phyloP scores from a whole-genome alignment of 2,888 invertebrate genomes.

The Lepidonotus clava region DNA sequence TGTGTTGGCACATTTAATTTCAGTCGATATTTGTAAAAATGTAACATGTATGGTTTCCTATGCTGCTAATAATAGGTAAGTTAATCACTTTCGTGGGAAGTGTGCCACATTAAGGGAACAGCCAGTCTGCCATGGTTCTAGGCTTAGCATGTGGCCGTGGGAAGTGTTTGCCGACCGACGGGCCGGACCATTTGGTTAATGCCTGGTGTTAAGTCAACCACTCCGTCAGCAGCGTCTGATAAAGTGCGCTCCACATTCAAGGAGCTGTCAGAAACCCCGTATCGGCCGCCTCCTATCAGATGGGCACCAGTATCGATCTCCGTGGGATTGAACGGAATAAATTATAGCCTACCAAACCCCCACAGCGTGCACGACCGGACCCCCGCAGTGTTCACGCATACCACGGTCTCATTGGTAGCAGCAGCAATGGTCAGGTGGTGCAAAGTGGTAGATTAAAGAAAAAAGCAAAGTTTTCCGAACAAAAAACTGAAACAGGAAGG shows the following conservation, averaged over 20 bases:
- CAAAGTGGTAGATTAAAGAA: background rate
- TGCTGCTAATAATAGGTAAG: too few relatives aligned
- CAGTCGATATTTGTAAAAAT: too few relatives aligned
- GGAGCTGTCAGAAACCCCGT: constrained; percentile 4
- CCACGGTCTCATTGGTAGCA: too few relatives aligned
- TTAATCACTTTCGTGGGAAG: too few relatives aligned
- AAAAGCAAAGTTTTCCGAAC: background rate
- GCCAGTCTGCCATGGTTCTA: background rate
- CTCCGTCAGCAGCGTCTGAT: background rate
- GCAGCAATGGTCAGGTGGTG: background rate
- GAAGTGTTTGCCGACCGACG: background rate
- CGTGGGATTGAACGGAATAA: constrained; percentile 3
- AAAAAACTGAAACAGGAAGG: background rate
- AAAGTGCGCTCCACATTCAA: constrained; percentile 11
- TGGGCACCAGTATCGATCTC: background rate
- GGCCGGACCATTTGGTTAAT: background rate
- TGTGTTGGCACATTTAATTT: too few relatives aligned
- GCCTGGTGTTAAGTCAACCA: background rate
- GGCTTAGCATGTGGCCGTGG: background rate
- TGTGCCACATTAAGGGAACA: too few relatives aligned
- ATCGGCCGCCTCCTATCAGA: background rate
- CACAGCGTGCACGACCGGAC: too few relatives aligned
- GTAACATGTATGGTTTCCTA: too few relatives aligned
- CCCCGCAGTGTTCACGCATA: too few relatives aligned
- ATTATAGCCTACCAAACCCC: background rate